A percentile compares a stretch with the other conserved stretches of the same genome.
These are phyloP conservation scores for Microplitis deprimator DNA, from an alignment of 2,888 invertebrate genomes.

Conservation along the genomic window DNA sequence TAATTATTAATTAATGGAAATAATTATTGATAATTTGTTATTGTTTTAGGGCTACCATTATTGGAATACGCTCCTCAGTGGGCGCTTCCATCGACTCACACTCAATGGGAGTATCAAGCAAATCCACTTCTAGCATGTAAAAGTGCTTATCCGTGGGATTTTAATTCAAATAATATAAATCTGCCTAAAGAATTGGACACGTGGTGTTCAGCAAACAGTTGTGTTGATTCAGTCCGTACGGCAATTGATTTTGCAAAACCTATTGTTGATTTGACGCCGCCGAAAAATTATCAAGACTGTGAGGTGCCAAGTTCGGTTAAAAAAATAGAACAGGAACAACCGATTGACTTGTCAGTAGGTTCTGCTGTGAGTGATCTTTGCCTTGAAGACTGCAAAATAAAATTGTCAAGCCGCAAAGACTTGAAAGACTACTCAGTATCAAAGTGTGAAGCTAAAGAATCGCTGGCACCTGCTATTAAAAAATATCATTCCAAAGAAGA, in stretches of 20 bases:
- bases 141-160: slow-evolving; percentile 44
- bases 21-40: not conserved
- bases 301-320: not conserved
- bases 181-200: slow-evolving; percentile 38
- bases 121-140: slow-evolving; percentile 61
- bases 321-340: not conserved
- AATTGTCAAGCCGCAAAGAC: not conserved
- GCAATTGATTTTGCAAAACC: slow-evolving; percentile 10
- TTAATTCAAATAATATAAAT: slow-evolving; percentile 42
- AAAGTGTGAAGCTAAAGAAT: slow-evolving; percentile 7
- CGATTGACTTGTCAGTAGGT: slow-evolving; percentile 19
- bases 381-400: not conserved
- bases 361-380: not conserved
- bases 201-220: slow-evolving; percentile 10
- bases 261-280: slow-evolving; percentile 12
- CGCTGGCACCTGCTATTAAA: slow-evolving; percentile 2
- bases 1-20: not conserved
- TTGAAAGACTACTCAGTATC: not conserved
- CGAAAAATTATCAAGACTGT: slow-evolving; percentile 11
- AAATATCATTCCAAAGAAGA: slow-evolving; percentile 13
- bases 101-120: slow-evolving; percentile 59
- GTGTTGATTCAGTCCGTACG: slow-evolving; percentile 2
- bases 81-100: slow-evolving; percentile 63
- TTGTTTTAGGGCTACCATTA: slow-evolving; percentile 58
- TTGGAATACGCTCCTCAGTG: slow-evolving; percentile 64